Evolutionary conservation across 2,888 invertebrate species (phyloP).

Genomic region (Fragum whitleyi): DNA sequence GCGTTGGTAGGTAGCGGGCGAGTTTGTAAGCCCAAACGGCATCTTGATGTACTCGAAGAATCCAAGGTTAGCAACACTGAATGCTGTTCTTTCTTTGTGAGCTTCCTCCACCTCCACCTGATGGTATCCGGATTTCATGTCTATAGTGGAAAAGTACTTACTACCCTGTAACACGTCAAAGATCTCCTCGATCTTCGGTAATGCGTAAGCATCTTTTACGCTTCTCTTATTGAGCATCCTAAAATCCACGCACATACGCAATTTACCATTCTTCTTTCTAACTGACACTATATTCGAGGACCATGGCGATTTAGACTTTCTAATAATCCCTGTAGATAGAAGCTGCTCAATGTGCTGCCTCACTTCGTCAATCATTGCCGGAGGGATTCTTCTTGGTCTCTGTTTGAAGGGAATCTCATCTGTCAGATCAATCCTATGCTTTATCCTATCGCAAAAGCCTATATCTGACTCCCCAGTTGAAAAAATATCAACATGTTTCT

Average conservation of each 20-base stretch:
- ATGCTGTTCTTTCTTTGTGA: constrained; percentile 10
- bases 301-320: background rate
- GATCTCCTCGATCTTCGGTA: background rate
- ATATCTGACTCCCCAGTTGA: no score
- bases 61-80: background rate
- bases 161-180: background rate
- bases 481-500: no score
- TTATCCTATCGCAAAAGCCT: no score
- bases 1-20: no score
- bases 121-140: constrained; percentile 17
- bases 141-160: constrained; percentile 13
- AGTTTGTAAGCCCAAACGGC: constrained; percentile 19
- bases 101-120: constrained; percentile 11
- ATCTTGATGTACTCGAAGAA: constrained; percentile 3
- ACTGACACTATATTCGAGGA: background rate
- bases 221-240: background rate
- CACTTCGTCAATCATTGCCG: background rate
- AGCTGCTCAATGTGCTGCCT: background rate
- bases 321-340: background rate
- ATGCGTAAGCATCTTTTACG: constrained; percentile 8
- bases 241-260: background rate
- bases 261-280: background rate
- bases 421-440: no score
- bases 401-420: background rate
- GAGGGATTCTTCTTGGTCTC: background rate